These are phyloP conservation scores for Cathartes aura DNA, from an alignment of 2,113 vertebrate species.

Conservation along the genomic window DNA sequence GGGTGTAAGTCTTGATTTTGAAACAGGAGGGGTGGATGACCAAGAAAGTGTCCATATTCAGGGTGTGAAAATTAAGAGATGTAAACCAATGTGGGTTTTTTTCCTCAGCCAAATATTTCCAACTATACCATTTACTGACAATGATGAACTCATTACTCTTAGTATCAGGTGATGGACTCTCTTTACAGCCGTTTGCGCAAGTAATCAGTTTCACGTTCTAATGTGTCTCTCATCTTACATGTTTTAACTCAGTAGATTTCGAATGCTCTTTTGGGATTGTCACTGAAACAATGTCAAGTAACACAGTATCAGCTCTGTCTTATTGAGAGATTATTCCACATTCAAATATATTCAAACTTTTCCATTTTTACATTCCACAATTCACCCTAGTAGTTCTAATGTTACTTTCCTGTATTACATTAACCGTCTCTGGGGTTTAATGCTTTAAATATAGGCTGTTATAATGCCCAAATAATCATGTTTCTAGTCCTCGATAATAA, in stretches of 20 bases:
- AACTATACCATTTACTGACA: neutral
- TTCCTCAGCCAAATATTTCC: neutral
- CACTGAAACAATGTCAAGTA: neutral
- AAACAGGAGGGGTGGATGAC: neutral
- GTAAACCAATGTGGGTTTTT: neutral
- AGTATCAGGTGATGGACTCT: neutral
- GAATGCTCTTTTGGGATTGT: neutral
- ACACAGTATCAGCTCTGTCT: neutral
- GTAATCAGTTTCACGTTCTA: neutral
- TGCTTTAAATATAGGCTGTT: neutral
- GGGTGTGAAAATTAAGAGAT: neutral
- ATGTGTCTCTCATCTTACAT: neutral
- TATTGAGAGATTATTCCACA: neutral
- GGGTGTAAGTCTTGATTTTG: neutral
- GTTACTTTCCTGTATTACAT: conserved; percentile 4
- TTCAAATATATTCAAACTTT: conserved; percentile 1
- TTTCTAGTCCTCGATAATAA: neutral
- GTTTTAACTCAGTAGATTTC: neutral
- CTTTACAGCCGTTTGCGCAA: neutral
- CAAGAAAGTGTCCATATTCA: neutral
- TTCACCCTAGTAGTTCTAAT: neutral
- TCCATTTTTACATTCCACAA: conserved; percentile 9
- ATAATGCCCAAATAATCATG: neutral
- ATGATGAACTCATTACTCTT: neutral
- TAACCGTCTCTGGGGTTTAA: neutral